These are phyloP conservation scores for Anguilla marmorata DNA, from an alignment of 2,797 vertebrate genomes.

Conservation along the genomic window DNA sequence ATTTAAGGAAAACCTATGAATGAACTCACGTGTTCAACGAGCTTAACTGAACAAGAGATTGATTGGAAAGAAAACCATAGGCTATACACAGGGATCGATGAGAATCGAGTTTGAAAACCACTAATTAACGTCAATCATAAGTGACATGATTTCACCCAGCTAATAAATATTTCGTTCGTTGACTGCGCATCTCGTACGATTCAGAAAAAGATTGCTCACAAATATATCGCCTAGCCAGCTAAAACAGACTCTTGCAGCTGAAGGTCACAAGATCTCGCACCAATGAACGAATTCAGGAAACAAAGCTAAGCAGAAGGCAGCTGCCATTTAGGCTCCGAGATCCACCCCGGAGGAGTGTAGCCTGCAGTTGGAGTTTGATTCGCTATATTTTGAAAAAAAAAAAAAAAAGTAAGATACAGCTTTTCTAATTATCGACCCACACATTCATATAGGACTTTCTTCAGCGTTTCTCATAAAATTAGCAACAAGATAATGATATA, in stretches of 20 bases:
- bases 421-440: background rate
- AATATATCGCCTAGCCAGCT: background rate
- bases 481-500: background rate
- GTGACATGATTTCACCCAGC: background rate
- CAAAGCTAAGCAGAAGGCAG: background rate
- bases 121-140: background rate
- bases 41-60: background rate
- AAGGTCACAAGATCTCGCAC: conserved; percentile 6
- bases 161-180: background rate
- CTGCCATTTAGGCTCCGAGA: background rate
- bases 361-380: background rate
- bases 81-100: background rate
- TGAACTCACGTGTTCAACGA: background rate
- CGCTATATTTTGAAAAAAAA: background rate
- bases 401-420: background rate
- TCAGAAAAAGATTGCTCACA: background rate
- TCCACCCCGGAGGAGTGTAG: background rate
- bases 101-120: background rate
- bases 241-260: background rate
- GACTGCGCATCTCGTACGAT: background rate
- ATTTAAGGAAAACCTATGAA: background rate
- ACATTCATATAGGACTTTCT: background rate
- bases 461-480: background rate
- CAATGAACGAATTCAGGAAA: conserved; percentile 9
- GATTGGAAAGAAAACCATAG: background rate